These are phyloP conservation scores for Zaprionus davidi DNA, from an alignment of 1,140 invertebrate species.

Conservation along the genomic window DNA sequence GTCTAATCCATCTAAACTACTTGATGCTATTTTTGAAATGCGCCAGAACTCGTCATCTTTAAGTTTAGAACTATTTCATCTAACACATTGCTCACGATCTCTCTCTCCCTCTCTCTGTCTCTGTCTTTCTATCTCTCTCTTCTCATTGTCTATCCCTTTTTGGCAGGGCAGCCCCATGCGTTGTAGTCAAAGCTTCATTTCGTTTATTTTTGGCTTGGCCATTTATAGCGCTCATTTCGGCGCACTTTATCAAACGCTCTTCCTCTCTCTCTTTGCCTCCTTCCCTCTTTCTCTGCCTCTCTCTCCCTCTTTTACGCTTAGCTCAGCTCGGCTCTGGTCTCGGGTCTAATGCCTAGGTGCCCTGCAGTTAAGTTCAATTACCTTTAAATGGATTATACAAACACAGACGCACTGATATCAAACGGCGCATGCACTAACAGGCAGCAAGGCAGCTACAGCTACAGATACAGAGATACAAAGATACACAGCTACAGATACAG, in stretches of 20 bases:
- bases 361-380: slow-evolving; percentile 69
- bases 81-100: not conserved
- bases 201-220: slow-evolving; percentile 46
- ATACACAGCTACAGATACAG: slow-evolving; percentile 26
- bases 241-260: slow-evolving; percentile 22
- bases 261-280: not conserved
- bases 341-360: slow-evolving; percentile 45
- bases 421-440: slow-evolving; percentile 45
- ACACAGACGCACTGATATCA: slow-evolving; percentile 53
- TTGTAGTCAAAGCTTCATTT: slow-evolving; percentile 46
- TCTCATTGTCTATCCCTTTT: not conserved
- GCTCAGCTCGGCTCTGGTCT: slow-evolving; percentile 18
- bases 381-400: slow-evolving; percentile 79
- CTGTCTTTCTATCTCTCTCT: not conserved
- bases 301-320: not conserved
- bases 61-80: slow-evolving; percentile 43
- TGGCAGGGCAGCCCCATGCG: slow-evolving; percentile 34
- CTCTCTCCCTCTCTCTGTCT: slow-evolving; percentile 2
- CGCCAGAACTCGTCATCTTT: slow-evolving; percentile 41
- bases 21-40: slow-evolving; percentile 39
- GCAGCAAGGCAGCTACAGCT: slow-evolving; percentile 8
- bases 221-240: slow-evolving; percentile 54
- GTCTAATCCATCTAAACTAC: slow-evolving; percentile 46
- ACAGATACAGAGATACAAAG: slow-evolving; percentile 10
- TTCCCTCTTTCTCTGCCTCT: not conserved